Conservation (phyloP, 2,888 invertebrate genomes). For the Drosophila prolongata region DNA sequence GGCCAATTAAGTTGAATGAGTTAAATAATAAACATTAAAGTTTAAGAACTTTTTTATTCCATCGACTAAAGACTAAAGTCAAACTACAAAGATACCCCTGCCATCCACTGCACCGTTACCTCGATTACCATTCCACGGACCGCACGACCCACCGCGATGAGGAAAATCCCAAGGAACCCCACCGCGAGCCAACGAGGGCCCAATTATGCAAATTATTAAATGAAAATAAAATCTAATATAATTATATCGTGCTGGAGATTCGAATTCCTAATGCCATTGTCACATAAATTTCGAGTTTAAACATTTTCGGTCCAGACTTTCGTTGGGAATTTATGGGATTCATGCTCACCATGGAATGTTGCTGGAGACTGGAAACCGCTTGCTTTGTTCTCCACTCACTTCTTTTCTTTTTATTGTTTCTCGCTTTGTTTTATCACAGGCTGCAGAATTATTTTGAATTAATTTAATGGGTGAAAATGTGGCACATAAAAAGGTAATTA, state of each 20-base stretch:
- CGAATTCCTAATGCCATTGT: conserved; percentile 65
- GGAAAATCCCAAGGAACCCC: conserved; percentile 12
- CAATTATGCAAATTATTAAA: conserved; percentile 61
- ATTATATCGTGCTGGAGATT: conserved; percentile 48
- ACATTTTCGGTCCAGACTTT: conserved; percentile 68
- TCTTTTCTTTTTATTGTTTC: conserved; percentile 33
- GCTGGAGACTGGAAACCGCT: conserved; percentile 36
- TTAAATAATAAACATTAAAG: background rate
- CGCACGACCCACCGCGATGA: conserved; percentile 37
- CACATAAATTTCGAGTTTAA: conserved; percentile 74
- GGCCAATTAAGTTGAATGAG: background rate
- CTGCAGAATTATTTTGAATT: conserved; percentile 32
- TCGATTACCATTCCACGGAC: conserved; percentile 30
- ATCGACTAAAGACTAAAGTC: background rate
- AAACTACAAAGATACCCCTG: conserved; percentile 2
- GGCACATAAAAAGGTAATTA: conserved; percentile 19
- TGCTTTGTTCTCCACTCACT: conserved; percentile 38
- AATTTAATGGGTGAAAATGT: conserved; percentile 39
- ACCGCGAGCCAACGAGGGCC: conserved; percentile 22
- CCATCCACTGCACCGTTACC: conserved; percentile 55
- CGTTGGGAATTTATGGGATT: conserved; percentile 58
- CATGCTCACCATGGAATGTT: conserved; percentile 42
- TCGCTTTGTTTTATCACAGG: conserved; percentile 34
- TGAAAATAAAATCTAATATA: conserved; percentile 51
- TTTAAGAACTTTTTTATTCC: background rate